Evolutionary conservation across 2,113 vertebrate genomes (phyloP).

Genomic region (Odontophorus gujanensis): DNA sequence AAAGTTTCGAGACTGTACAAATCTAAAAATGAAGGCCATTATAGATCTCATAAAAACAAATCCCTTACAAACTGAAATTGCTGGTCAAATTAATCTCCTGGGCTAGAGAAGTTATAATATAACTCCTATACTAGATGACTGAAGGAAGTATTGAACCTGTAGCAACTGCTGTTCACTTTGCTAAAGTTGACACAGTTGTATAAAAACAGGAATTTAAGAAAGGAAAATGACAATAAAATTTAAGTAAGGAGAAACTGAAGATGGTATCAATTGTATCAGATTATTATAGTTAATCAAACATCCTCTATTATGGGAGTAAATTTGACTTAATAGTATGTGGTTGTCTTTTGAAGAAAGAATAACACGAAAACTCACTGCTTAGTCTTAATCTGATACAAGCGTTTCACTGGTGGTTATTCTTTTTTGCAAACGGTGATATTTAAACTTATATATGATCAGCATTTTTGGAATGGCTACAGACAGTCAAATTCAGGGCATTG

Average conservation of each 20-base stretch:
- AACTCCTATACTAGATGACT: background rate
- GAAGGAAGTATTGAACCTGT: background rate
- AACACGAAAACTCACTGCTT: background rate
- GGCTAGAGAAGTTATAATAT: background rate
- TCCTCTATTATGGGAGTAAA: background rate
- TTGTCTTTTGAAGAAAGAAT: background rate
- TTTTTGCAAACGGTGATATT: background rate
- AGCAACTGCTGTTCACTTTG: background rate
- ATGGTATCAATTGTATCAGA: background rate
- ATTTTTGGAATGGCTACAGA: background rate
- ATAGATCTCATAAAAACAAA: background rate
- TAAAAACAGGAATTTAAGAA: background rate
- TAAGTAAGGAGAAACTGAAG: background rate
- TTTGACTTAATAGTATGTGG: background rate
- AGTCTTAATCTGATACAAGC: background rate
- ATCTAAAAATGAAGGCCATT: conserved; percentile 11
- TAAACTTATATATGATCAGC: background rate
- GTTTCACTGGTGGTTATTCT: background rate
- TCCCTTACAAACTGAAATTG: background rate
- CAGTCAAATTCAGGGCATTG: background rate
- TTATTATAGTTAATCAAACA: background rate
- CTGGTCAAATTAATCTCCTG: background rate
- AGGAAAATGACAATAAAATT: background rate
- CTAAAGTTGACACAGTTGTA: background rate
- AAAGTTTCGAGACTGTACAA: conserved; percentile 23